These are phyloP conservation scores for Aelia acuminata DNA, from an alignment of 2,888 invertebrate genomes.

Conservation along the genomic window DNA sequence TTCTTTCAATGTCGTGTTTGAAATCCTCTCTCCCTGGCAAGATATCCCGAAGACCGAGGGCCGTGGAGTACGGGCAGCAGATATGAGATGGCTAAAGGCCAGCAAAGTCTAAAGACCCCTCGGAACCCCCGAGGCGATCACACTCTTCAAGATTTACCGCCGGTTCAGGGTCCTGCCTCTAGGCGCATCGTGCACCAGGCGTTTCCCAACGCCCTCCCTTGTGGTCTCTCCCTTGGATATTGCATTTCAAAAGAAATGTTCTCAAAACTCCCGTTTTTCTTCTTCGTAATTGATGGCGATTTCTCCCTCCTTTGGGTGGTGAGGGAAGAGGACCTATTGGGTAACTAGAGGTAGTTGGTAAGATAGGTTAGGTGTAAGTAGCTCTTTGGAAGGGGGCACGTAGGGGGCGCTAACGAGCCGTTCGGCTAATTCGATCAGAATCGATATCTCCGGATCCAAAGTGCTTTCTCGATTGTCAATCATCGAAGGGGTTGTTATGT, in stretches of 20 bases:
- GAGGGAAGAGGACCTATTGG: constrained; percentile 19
- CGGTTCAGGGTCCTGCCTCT: constrained; percentile 18
- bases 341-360: not conserved
- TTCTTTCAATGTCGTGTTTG: not conserved
- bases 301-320: not conserved
- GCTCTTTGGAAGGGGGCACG: not conserved
- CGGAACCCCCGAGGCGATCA: not conserved
- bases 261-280: constrained; percentile 40
- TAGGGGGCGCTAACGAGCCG: constrained; percentile 7
- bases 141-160: not conserved
- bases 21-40: not conserved
- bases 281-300: constrained; percentile 4
- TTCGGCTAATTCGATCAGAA: constrained; percentile 13
- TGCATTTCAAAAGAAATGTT: constrained; percentile 38
- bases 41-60: not conserved
- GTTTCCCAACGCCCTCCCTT: not conserved
- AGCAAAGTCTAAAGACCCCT: constrained; percentile 27
- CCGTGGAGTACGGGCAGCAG: not conserved
- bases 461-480: constrained; percentile 39
- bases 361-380: not conserved
- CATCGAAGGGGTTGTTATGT: constrained; percentile 4
- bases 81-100: constrained; percentile 15
- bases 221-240: not conserved
- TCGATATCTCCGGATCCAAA: not conserved
- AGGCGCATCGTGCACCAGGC: constrained; percentile 14